phyloP scores from a whole-genome alignment of 2,797 vertebrate species.

The Onychomys arenicola region DNA sequence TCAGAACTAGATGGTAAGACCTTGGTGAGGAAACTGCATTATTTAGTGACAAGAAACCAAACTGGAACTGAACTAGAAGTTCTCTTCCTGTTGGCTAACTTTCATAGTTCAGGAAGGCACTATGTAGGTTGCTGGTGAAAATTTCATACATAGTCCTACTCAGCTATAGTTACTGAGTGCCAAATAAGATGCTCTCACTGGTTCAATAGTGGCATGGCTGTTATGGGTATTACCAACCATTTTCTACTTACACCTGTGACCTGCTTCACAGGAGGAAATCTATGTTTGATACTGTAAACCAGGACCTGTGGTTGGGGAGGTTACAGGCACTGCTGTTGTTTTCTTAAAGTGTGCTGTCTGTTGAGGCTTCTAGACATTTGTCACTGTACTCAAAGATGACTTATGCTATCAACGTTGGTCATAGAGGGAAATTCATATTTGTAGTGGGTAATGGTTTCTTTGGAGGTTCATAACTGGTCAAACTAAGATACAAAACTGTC shows the following conservation, averaged over 20 bases:
- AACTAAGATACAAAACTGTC: background rate
- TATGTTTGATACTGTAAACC: background rate
- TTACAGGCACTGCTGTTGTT: background rate
- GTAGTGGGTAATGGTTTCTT: background rate
- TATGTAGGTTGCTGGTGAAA: background rate
- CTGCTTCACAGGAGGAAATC: background rate
- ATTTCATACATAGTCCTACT: background rate
- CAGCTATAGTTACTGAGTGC: background rate
- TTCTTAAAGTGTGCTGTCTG: background rate
- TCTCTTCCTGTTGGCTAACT: background rate
- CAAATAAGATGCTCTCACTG: background rate
- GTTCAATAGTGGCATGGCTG: background rate
- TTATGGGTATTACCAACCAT: background rate
- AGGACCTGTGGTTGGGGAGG: background rate
- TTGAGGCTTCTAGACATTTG: background rate
- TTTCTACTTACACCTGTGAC: background rate
- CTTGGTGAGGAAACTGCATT: background rate
- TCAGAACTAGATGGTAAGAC: background rate
- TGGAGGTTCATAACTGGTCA: background rate
- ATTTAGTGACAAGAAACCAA: background rate
- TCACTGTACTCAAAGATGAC: background rate
- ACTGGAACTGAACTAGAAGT: background rate
- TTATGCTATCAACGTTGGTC: background rate
- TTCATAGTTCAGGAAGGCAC: background rate
- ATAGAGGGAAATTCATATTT: background rate